Evolutionary conservation across 2,797 vertebrate genomes (phyloP).

Genomic region (Anas capensis): DNA sequence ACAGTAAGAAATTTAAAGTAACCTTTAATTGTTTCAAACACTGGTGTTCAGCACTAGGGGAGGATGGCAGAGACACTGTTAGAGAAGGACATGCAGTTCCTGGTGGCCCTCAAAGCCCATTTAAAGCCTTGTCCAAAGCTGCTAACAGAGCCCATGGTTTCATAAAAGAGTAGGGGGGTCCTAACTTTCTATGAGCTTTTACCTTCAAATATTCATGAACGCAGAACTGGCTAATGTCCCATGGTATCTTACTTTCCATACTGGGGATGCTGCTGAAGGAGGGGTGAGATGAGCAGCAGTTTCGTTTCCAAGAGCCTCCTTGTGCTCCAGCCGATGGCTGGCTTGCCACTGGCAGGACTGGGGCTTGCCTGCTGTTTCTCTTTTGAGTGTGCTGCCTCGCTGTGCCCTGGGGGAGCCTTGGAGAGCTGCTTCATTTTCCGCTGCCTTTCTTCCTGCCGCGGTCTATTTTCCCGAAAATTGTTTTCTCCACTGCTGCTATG

Average conservation of each 20-base stretch:
- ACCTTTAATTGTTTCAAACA: background rate
- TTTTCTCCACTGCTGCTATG: background rate
- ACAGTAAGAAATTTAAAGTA: background rate
- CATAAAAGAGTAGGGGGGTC: background rate
- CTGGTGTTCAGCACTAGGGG: background rate
- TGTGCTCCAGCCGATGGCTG: slow-evolving; percentile 23
- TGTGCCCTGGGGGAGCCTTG: background rate
- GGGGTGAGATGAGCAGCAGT: background rate
- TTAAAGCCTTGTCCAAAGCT: background rate
- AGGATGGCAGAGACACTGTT: background rate
- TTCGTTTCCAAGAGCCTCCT: background rate
- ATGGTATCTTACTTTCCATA: background rate
- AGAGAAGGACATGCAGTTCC: background rate
- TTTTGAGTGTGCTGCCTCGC: background rate
- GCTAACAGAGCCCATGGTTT: background rate
- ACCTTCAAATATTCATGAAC: background rate
- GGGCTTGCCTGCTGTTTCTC: slow-evolving; percentile 9
- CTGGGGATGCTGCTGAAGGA: background rate
- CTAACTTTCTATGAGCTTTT: background rate
- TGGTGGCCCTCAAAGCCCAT: background rate
- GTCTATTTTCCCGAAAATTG: background rate
- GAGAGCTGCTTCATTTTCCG: slow-evolving; percentile 9
- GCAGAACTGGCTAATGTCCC: background rate
- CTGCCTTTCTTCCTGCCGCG: background rate
- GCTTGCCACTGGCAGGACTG: slow-evolving; percentile 7